Base-by-base conservation (phyloP, 2,113 vertebrate species). In the Notiomystis cincta region DNA sequence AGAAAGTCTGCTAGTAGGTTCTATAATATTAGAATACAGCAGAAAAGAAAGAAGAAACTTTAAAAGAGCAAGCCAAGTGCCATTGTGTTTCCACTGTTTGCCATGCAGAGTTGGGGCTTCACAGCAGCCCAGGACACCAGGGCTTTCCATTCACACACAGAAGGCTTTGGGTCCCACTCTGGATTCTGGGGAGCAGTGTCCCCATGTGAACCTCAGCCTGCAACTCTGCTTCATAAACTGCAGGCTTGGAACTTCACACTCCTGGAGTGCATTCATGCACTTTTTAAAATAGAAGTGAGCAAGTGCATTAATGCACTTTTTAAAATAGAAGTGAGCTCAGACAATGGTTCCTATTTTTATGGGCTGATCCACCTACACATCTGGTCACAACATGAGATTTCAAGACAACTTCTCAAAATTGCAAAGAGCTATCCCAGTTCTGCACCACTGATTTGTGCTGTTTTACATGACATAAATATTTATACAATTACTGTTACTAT, bases 91-190 rank as follows among this genome's bases (percentile, higher is more conserved):
- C 44, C 84, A 8, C 73, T 22, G 16, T 40, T 54, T 66, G 82
- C 60, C 28, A 8, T 6, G 38, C 65, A 62, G 85, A 66, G 42
- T 25, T 1, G 18, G 35, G 66, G 58, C 28, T 50, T 5, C 13
- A 5, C 0, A 0, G 70, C 60, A 38, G 30, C 85, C 12, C 15
- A 1, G 60, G 47, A 45, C 35, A 24, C 6, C 9, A 16, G 30
- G 35, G 17, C 44, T 9, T 38, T 4, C 33, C 54, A 4, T 40
- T 16, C 4, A 3, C 5, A 1, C 66, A 23, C 35, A 17, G 1
- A 50, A 28, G 0, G 2, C 3, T 2, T 4, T 0, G 0, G 1
- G 53, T 5, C 48, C 51, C 38, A 1, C 65, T 11, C 7, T 3
- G 6, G 37, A 9, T 1, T 0, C 28, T 2, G 62, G 48, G 1